phyloP scores from a whole-genome alignment of 2,797 vertebrate species.

The Falco peregrinus region DNA sequence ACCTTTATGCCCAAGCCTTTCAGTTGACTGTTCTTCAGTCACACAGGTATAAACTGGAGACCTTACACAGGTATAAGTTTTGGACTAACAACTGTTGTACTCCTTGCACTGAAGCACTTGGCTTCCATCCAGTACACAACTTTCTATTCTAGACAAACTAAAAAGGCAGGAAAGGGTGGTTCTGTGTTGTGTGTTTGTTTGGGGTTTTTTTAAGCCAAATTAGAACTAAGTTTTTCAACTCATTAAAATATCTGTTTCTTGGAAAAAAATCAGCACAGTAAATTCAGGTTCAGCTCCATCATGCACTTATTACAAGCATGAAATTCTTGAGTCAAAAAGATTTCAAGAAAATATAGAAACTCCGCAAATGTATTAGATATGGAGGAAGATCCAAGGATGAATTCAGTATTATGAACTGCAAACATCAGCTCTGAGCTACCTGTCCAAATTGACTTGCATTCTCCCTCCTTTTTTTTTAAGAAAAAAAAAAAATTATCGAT shows the following conservation, averaged over 20 bases:
- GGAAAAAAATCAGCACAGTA: not conserved
- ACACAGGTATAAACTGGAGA: not conserved
- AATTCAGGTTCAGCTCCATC: not conserved
- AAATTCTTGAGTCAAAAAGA: not conserved
- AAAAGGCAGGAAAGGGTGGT: conserved; percentile 56
- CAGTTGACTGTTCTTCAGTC: not conserved
- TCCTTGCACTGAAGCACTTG: not conserved
- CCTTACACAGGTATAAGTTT: not conserved
- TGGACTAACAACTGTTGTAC: not conserved
- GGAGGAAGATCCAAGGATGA: not conserved
- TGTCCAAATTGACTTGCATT: not conserved
- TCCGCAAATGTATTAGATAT: not conserved
- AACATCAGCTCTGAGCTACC: not conserved
- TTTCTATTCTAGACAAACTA: conserved; percentile 4
- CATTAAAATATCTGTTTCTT: not conserved
- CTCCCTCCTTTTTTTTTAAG: not conserved
- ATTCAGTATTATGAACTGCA: not conserved
- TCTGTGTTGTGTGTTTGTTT: not conserved
- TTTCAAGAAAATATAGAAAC: not conserved
- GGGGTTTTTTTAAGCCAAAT: not conserved
- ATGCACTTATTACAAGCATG: not conserved
- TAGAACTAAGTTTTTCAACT: not conserved
- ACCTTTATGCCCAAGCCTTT: not conserved
- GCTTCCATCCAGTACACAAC: not conserved
- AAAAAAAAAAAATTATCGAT: not conserved